phyloP scores from a whole-genome alignment of 2,888 invertebrate genomes.

The Nezara viridula region DNA sequence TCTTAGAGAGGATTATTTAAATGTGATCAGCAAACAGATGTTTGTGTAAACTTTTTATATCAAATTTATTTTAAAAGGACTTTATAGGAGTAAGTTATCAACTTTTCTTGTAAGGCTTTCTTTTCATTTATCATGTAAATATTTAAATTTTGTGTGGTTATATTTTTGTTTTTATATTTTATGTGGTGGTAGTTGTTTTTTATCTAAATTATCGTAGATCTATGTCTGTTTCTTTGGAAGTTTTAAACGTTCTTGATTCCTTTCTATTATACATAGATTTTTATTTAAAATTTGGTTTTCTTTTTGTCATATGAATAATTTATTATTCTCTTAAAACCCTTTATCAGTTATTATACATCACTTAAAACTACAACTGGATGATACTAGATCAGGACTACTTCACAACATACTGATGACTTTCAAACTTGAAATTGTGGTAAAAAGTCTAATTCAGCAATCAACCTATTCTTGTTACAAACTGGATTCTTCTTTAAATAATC shows the following conservation, averaged over 20 bases:
- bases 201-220: neutral
- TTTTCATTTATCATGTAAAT: neutral
- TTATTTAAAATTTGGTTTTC: neutral
- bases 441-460: neutral
- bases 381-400: too few species aligned
- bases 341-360: too few species aligned
- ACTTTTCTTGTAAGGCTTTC: neutral
- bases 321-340: too few species aligned
- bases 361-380: too few species aligned
- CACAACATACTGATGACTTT: neutral
- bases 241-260: neutral
- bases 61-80: neutral
- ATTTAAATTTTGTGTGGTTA: neutral
- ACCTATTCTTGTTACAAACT: too few species aligned
- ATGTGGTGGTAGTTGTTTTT: neutral
- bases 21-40: too few species aligned
- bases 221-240: neutral
- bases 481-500: too few species aligned
- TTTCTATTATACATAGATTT: neutral
- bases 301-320: too few species aligned
- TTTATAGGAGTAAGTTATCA: neutral
- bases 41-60: too few species aligned
- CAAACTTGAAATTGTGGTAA: neutral
- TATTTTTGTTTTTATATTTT: neutral
- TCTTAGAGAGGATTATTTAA: too few species aligned